A percentile compares a stretch with the other conserved stretches of the same genome.
phyloP scores from a whole-genome alignment of 2,797 vertebrate genomes.

The Sparidentex hasta region DNA sequence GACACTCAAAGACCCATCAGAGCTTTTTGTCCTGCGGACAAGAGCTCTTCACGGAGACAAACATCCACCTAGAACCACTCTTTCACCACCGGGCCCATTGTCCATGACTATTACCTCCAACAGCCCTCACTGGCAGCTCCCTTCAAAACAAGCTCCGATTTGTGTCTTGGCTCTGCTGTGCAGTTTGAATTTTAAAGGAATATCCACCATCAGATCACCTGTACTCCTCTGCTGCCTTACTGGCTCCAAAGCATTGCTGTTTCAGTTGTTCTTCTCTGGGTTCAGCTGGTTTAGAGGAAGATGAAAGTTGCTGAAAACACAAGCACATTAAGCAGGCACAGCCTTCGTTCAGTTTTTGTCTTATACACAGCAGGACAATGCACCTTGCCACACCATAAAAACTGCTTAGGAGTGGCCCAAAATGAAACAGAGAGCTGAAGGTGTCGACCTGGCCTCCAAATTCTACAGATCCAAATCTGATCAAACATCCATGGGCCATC shows the following conservation, averaged over 20 bases:
- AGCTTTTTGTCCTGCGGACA: constrained; percentile 55
- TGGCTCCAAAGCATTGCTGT: not conserved
- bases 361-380: too few relatives aligned
- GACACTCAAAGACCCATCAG: constrained; percentile 59
- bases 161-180: not conserved
- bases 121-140: not conserved
- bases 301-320: not conserved
- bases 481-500: too few relatives aligned
- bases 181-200: not conserved
- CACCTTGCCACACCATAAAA: too few relatives aligned
- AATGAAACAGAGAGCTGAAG: too few relatives aligned
- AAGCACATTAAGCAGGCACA: not conserved
- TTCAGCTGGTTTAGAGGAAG: not conserved
- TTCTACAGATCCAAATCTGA: too few relatives aligned
- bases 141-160: not conserved
- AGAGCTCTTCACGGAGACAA: constrained; percentile 42
- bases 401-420: too few relatives aligned
- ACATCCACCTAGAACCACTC: constrained; percentile 5
- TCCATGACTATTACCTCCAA: not conserved
- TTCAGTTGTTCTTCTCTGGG: not conserved
- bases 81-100: constrained; percentile 1
- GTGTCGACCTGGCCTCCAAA: too few relatives aligned
- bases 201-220: not conserved
- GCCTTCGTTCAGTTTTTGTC: not conserved
- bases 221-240: not conserved